Evolutionary conservation across 2,888 invertebrate species (phyloP), one percentile per base, ranked within the genome.

Genomic region (Vanessa cardui): DNA sequence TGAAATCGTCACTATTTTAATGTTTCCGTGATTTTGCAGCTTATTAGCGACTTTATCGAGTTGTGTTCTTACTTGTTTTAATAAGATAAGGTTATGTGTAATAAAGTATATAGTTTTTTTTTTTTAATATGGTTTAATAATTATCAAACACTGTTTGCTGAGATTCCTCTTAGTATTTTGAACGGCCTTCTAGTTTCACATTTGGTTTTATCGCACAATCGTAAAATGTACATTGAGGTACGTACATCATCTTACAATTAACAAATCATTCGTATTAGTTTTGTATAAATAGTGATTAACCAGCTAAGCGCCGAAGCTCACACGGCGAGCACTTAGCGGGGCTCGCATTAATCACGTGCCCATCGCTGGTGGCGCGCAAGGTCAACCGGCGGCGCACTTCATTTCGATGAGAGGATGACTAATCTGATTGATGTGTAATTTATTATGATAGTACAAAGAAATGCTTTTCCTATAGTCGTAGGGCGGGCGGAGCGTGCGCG

Each of bases 361-460:
- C 56, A 39, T 39, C 56, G n/a, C n/a, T 39, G 18, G 56, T 26
- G 33, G 26, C 54, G 54, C 33, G 56, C 58, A 47, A 61, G 56
- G 58, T 26, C 26, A 21, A 26, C 26, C 33, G 18, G 3, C 54
- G 15, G 18, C 33, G 52, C 12, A 65, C 33, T 66, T 33, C n/a
- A 16, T 33, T n/a, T n/a, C 47, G 46, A 45, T 20, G 39, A 61
- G 64, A 44, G 54, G 20, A 60, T 49, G 61, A 64, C 21, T 62
- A 62, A 69, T 65, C 46, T 58, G 61, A 64, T 62, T 62, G 64
- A 69, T 58, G 62, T 69, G 58, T 58, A 58, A 58, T 69, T 65
- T 64, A 64, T 68, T 64, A 62, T 50, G 20, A 61, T 64, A 62
- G 50, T 50, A 52, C 26, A 62, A 66, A 66, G 47, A 61, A 62